Percentiles rank a stretch among this genome's conserved stretches.
Evolutionary conservation across 2,113 vertebrate species (phyloP).

Genomic region (Salvelinus alpinus): DNA sequence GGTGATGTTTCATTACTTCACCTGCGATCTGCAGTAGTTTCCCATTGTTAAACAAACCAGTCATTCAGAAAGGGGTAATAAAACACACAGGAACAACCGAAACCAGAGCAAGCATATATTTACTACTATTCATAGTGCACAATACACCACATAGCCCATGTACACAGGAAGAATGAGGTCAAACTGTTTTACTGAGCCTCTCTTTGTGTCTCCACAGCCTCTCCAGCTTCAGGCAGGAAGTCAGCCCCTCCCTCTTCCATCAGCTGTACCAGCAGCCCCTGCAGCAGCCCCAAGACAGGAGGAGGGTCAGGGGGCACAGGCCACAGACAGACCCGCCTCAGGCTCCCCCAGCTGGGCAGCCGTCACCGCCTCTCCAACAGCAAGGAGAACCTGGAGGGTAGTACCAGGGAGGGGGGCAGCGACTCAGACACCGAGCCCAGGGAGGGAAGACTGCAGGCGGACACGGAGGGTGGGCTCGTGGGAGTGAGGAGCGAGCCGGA

Average conservation of each 20-base stretch:
- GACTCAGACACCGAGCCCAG: conserved; percentile 38
- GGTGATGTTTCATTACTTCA: no score
- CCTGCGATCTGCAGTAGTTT: no score
- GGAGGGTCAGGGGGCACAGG: conserved; percentile 65
- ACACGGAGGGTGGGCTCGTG: conserved; percentile 50
- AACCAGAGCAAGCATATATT: no score
- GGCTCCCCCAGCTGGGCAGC: conserved; percentile 88
- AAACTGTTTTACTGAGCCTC: no score
- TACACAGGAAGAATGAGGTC: no score
- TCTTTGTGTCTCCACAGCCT: conserved; percentile 69
- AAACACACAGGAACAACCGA: no score
- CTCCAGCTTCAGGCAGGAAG: conserved; percentile 84
- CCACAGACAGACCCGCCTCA: conserved; percentile 83
- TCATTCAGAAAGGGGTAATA: no score
- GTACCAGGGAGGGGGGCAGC: conserved; percentile 63
- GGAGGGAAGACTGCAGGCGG: conserved; percentile 35
- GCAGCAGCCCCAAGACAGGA: conserved; percentile 80
- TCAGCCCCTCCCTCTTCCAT: conserved; percentile 69
- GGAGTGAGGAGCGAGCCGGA: conserved; percentile 52
- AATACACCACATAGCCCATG: no score
- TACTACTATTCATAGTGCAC: no score
- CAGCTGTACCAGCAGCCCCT: conserved; percentile 88
- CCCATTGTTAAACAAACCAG: no score
- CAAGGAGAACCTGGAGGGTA: conserved; percentile 87
- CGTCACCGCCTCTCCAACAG: conserved; percentile 89